Conservation (phyloP, 2,797 vertebrate species). For the Paratrypauchen microcephalus region DNA sequence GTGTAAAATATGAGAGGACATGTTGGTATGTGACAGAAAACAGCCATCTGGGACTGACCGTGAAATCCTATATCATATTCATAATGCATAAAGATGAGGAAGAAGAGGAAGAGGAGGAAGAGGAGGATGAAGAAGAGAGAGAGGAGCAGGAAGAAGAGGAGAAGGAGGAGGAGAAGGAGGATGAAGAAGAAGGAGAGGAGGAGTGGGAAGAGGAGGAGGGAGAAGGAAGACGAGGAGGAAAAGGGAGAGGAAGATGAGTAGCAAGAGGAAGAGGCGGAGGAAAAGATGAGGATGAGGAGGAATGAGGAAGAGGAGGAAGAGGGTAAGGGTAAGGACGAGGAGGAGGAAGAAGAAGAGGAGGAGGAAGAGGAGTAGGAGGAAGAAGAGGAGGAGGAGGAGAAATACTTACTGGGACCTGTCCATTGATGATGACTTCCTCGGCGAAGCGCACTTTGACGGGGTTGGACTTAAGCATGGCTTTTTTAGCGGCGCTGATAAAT, state of each 20-base stretch:
- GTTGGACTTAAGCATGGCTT: slow-evolving; percentile 98
- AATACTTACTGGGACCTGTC: slow-evolving; percentile 93
- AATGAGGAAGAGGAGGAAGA: too few species aligned
- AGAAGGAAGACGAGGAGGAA: slow-evolving; percentile 4
- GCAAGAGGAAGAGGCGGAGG: slow-evolving; percentile 11
- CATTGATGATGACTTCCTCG: slow-evolving; percentile 97
- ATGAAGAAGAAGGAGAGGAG: slow-evolving; percentile 12
- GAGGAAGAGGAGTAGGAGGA: background rate
- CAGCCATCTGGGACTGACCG: slow-evolving; percentile 49
- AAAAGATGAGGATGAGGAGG: slow-evolving; percentile 16
- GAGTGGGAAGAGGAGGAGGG: slow-evolving; percentile 5
- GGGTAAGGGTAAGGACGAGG: background rate
- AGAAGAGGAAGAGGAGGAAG: background rate
- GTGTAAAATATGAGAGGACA: slow-evolving; percentile 12
- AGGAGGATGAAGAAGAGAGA: too few species aligned
- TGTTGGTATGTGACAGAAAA: slow-evolving; percentile 16
- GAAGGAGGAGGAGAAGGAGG: background rate
- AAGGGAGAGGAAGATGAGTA: slow-evolving; percentile 9
- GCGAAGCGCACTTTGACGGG: slow-evolving; percentile 98
- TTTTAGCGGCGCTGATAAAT: slow-evolving; percentile 99
- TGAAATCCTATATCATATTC: slow-evolving; percentile 35
- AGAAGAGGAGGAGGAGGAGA: slow-evolving; percentile 22
- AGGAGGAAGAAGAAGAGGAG: slow-evolving; percentile 11
- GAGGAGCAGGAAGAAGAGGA: background rate
- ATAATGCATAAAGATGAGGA: slow-evolving; percentile 15